phyloP scores from a whole-genome alignment of 2,888 invertebrate species.

The Allacma fusca region DNA sequence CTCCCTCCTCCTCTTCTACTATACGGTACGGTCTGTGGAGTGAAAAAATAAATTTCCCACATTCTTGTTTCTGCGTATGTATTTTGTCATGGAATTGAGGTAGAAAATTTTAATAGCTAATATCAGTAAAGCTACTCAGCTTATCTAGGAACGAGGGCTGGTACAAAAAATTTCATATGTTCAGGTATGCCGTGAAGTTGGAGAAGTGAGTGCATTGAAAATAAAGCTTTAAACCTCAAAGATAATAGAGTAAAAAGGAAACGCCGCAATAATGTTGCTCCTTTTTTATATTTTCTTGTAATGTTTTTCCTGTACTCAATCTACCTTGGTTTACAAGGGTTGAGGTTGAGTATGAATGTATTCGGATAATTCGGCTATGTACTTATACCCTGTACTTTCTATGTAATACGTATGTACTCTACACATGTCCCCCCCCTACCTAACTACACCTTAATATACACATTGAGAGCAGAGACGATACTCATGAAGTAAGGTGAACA shows the following conservation, averaged over 20 bases:
- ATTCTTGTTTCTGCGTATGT: conserved; percentile 11
- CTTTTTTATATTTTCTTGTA: conserved; percentile 18
- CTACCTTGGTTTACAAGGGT: conserved; percentile 14
- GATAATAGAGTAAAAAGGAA: conserved; percentile 39
- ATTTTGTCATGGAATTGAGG: conserved; percentile 35
- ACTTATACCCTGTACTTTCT: not conserved
- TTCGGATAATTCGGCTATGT: conserved; percentile 26
- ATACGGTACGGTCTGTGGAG: too few relatives aligned
- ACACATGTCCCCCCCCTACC: too few relatives aligned
- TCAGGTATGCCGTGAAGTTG: conserved; percentile 17
- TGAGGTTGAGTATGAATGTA: conserved; percentile 30
- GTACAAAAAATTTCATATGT: conserved; percentile 16
- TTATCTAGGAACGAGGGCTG: not conserved
- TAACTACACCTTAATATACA: too few relatives aligned
- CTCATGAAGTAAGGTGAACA: too few relatives aligned
- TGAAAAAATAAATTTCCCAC: conserved; percentile 6
- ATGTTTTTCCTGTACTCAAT: conserved; percentile 13
- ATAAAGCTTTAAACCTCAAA: conserved; percentile 23
- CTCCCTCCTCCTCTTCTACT: conserved; percentile 4
- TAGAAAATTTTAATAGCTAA: conserved; percentile 35
- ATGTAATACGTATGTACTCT: too few relatives aligned
- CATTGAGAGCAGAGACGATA: too few relatives aligned
- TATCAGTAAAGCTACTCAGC: conserved; percentile 35
- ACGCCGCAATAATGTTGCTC: conserved; percentile 19
- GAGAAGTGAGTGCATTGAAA: conserved; percentile 14